Base-by-base conservation (phyloP, 2,888 invertebrate genomes). In the Cerceris rybyensis region DNA sequence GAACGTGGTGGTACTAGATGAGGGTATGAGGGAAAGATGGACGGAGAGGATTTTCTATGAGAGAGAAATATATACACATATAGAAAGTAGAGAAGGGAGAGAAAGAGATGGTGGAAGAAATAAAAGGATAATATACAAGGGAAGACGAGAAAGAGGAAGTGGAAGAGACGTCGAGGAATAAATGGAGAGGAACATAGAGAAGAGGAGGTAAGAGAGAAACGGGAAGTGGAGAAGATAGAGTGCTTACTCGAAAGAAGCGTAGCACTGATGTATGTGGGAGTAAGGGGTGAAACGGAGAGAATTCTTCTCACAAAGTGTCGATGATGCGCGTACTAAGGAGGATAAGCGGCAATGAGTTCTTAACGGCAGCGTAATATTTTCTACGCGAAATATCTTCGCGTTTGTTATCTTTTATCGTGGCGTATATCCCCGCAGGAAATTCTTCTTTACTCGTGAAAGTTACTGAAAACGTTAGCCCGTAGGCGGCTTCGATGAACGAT, bases 291-390 rank as follows among this genome's bases (percentile, higher is more conserved):
- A 28, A 11, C 7, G 42, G 57, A n/a, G 39, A 9, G 50, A 60
- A 50, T 50, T 49, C 42, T 7, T 7, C n/a, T 14, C 5, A 41
- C 7, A n/a, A 17, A 13, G 28, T 28, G 50, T 39, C 43, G 58
- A 6, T 11, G 28, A 28, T 28, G 28, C 28, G 4, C 28, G 28
- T 28, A 28, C 28, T 28, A 43, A n/a, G 5, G 46, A 54, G 9
- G 50, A 52, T 17, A 52, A 64, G 46, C 14, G 17, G 17, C 28
- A 49, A 59, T 13, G 63, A 54, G 41, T 70, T 70, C 57, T 75
- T 75, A 75, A 70, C 39, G 57, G 52, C 46, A 67, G 16, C 46
- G 67, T 75, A 78, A 70, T 59, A 70, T 74, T 50, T 46, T 46
- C 6, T 49, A 49, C 14, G 63, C 49, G 54, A 17, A 50, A 72